Conservation (phyloP, 2,113 vertebrate genomes). For the Lepus timidus region DNA sequence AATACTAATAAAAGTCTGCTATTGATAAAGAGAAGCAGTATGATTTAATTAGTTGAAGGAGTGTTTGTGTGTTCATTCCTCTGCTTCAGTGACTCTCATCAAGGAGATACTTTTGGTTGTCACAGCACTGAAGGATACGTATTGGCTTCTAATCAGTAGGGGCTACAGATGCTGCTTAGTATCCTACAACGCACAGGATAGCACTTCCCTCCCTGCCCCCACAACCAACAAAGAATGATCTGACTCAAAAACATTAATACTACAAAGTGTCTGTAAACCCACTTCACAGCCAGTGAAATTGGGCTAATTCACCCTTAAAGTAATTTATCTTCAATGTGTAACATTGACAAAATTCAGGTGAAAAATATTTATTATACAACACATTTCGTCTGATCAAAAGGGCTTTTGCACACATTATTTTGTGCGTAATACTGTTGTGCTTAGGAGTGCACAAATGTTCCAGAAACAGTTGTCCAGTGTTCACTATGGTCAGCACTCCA, state of each 20-base stretch:
- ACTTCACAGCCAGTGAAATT: constrained; percentile 2
- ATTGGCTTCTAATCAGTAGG: not conserved
- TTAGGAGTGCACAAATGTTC: constrained; percentile 36
- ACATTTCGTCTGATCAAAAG: constrained; percentile 35
- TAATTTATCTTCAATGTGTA: constrained; percentile 14
- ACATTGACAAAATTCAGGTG: not conserved
- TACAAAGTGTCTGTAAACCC: not conserved
- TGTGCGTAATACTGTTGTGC: not conserved
- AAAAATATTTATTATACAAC: not conserved
- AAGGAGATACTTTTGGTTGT: not conserved
- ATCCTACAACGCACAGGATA: not conserved
- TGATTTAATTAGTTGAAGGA: not conserved
- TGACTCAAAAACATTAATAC: not conserved
- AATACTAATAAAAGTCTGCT: not conserved
- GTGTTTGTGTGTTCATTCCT: not conserved
- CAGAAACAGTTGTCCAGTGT: constrained; percentile 9
- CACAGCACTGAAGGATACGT: not conserved
- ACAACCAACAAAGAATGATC: not conserved
- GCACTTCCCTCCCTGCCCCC: not conserved
- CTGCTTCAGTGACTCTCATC: not conserved
- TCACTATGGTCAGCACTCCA: constrained; percentile 38
- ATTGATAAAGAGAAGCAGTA: not conserved
- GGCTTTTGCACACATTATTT: constrained; percentile 14
- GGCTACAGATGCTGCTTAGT: not conserved
- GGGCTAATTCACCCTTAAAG: constrained; percentile 32